Percentiles rank a stretch among this genome's conserved stretches.
phyloP scores from a whole-genome alignment of 2,113 vertebrate species.

The Lagopus leucura region DNA sequence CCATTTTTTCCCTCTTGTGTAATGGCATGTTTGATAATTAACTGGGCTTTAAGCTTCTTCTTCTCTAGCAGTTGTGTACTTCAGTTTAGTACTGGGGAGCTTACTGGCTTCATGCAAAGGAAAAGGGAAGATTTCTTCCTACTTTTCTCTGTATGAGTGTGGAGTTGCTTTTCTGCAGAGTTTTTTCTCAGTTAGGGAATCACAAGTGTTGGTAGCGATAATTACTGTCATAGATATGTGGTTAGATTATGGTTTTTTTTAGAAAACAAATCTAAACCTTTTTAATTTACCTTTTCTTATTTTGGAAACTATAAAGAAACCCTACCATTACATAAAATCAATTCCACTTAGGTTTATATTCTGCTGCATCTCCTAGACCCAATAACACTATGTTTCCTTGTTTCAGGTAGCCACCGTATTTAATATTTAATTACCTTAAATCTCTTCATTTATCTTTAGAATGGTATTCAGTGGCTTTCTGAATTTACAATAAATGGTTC shows the following conservation, averaged over 20 bases:
- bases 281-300: not conserved
- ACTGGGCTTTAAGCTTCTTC: not conserved
- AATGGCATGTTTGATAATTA: not conserved
- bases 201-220: not conserved
- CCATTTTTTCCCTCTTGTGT: not conserved
- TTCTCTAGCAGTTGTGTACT: not conserved
- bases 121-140: not conserved
- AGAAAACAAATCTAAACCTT: not conserved
- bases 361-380: not conserved
- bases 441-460: constrained; percentile 5
- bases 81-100: not conserved
- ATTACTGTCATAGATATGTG: not conserved
- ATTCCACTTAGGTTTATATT: not conserved
- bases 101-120: not conserved
- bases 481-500: not conserved
- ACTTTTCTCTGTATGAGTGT: not conserved
- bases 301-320: not conserved
- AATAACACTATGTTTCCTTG: not conserved
- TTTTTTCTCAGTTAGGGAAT: not conserved
- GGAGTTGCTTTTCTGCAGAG: not conserved
- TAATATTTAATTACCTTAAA: not conserved
- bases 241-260: not conserved
- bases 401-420: not conserved
- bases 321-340: not conserved
- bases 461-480: not conserved